Evolutionary conservation across 1,140 invertebrate species (phyloP).

Genomic region (Cydia strobilella): DNA sequence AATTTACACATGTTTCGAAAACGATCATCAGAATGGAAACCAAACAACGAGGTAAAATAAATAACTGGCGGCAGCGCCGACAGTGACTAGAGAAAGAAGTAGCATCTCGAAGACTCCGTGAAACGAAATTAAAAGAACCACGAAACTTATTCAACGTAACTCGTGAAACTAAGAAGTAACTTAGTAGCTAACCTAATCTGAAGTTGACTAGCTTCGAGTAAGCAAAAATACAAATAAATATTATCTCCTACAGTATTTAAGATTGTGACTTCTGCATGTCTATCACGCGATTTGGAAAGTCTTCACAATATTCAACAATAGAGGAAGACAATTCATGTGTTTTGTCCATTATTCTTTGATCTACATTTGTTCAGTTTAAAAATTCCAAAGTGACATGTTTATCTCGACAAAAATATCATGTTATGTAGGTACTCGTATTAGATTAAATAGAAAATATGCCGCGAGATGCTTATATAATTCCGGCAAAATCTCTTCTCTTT

Average conservation of each 20-base stretch:
- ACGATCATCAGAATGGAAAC: slow-evolving; percentile 16
- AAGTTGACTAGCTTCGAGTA: slow-evolving; percentile 71
- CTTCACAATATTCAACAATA: not conserved
- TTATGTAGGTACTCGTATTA: not conserved
- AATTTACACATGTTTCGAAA: slow-evolving; percentile 33
- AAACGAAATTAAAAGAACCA: slow-evolving; percentile 53
- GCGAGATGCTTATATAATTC: not conserved
- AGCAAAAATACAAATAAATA: slow-evolving; percentile 31
- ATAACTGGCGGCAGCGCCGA: slow-evolving; percentile 46
- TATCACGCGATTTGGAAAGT: not conserved
- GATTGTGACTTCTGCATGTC: slow-evolving; percentile 21
- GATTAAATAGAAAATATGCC: not conserved
- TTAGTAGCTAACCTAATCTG: slow-evolving; percentile 61
- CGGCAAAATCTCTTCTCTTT: not conserved
- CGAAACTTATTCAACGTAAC: slow-evolving; percentile 53
- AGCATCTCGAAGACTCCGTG: slow-evolving; percentile 48
- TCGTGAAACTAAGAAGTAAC: slow-evolving; percentile 48
- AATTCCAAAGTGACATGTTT: not conserved
- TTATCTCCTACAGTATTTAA: slow-evolving; percentile 23
- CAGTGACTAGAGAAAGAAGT: slow-evolving; percentile 68
- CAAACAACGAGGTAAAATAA: slow-evolving; percentile 19
- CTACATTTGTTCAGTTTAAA: not conserved
- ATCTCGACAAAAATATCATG: not conserved
- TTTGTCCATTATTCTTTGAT: not conserved
- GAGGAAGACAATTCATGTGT: not conserved